Base-by-base conservation (phyloP, 2,113 vertebrate genomes). In the Gila orcuttii region DNA sequence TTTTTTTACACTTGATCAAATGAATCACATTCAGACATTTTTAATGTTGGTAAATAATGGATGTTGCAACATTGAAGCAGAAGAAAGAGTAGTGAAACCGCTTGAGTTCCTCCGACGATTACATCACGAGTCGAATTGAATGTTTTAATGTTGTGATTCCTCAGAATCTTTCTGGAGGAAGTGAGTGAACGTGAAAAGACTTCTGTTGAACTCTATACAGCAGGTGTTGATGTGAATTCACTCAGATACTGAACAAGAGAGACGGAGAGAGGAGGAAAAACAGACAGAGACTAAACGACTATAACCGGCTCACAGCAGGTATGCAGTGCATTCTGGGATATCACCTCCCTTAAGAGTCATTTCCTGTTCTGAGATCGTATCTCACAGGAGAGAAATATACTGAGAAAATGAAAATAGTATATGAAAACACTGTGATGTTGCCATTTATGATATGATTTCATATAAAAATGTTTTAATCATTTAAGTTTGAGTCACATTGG, bases 371-470 rank as follows among this genome's bases (percentile, higher is more conserved):
- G 23, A 77, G 42, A 82, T 39, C 19, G 21, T 47, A 83, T 84
- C 80, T 69, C 52, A 17, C 25, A 17, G 69, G 64, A 78, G 82
- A 77, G 21, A 33, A 25, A 39, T 31, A 47, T 39, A 47, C 10
- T 78, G 7, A 60, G 9, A 59, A 33, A 45, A 71, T 31, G 68
- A 79, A 66, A 50, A 57, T 39, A 21, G 45, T n/a, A 77, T 71
- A 79, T 52, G 57, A 86, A 88, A 81, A 52, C 83, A 89, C 75
- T 90, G 84, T 88, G 88, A 84, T 66, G 83, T 57, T 78, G 81
- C 42, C 36, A 31, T 19, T 59, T 77, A 45, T 85, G 69, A 82
- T 74, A 50, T 57, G 60, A 75, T 55, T 50, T 17, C 59, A 76
- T 62, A 31, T 36, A n/a, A 86, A 28, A 68, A 42, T 77, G 62